Evolutionary conservation across 2,888 invertebrate species (phyloP).

Genomic region (Sphaerophoria taeniata): DNA sequence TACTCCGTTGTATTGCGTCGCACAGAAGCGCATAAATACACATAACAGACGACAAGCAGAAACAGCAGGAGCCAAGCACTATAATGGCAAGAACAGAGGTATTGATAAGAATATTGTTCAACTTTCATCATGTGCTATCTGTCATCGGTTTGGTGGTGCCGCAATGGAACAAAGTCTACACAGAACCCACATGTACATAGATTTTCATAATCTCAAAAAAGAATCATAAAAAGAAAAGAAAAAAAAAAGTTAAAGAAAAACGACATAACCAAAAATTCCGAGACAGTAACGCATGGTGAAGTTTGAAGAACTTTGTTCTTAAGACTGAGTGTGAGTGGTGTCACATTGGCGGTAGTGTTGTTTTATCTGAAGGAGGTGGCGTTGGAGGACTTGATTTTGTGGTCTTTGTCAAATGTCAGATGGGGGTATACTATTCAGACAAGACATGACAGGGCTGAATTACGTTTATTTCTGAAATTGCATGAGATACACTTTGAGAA

Average conservation of each 20-base stretch:
- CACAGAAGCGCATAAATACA: constrained; percentile 32
- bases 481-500: background rate
- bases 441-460: constrained; percentile 1
- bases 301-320: constrained; percentile 59
- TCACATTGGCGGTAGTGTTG: background rate
- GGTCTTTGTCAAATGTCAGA: constrained; percentile 51
- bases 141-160: constrained; percentile 53
- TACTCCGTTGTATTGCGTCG: constrained; percentile 52
- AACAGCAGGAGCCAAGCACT: background rate
- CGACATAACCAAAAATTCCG: constrained; percentile 52
- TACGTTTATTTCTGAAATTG: too few relatives aligned
- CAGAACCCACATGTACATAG: background rate
- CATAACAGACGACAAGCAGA: constrained; percentile 32
- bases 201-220: constrained; percentile 1
- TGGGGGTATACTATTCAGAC: constrained; percentile 55
- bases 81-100: background rate
- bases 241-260: constrained; percentile 14
- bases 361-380: too few relatives aligned
- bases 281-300: constrained; percentile 68
- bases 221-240: constrained; percentile 20
- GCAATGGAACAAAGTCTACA: constrained; percentile 48
- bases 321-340: constrained; percentile 1
- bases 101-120: constrained; percentile 68
- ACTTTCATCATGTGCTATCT: constrained; percentile 70
- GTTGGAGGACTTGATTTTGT: constrained; percentile 34